Base-by-base conservation (phyloP, 2,113 vertebrate species). In the Dromas ardeola region DNA sequence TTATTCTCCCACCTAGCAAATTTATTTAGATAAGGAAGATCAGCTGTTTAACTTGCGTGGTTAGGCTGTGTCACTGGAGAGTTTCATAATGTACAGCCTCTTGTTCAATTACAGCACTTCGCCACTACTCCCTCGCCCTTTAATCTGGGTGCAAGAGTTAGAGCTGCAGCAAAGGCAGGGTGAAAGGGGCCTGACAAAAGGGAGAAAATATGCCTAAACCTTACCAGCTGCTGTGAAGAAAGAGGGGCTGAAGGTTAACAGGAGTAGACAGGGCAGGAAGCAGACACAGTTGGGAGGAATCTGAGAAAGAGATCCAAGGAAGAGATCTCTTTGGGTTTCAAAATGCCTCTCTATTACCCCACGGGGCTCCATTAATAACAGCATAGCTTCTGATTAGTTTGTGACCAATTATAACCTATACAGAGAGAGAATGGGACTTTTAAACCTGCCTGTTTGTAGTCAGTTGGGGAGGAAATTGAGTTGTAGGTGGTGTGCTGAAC, bases 201-300 rank as follows among this genome's bases (percentile, higher is more conserved):
- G 20, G 42, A 86, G 85, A 95, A 93, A 92, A 94, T 90, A 92
- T 43, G 27, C 45, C 58, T 88, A 97, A 95, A 3, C 70, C 96
- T 81, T 90, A 42, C 81, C 87, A 94, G 92, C 84, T 92, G 95
- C 74, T 80, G 66, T 11, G 79, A 77, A 83, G 58, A 72, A 90
- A 90, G 47, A 81, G 70, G n/a, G 50, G 25, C 53, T 94, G 84
- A 43, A 85, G 53, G 81, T 82, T 95, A 94, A 93, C 90, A 69
- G 87, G 34, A 97, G 27, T 53, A 91, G 93, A 94, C 81, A 90
- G 85, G 58, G 58, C 81, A 96, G 92, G 93, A 95, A 95, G 79
- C 74, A 82, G 74, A 62, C 87, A 21, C 85, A 82, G 45, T 88
- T 82, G 74, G 62, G 71, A 96, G 71, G 93, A 92, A 90, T 94